Evolutionary conservation across 2,888 invertebrate genomes (phyloP), one percentile per base, ranked within the genome.

Genomic region (Melangyna quadrimaculata): DNA sequence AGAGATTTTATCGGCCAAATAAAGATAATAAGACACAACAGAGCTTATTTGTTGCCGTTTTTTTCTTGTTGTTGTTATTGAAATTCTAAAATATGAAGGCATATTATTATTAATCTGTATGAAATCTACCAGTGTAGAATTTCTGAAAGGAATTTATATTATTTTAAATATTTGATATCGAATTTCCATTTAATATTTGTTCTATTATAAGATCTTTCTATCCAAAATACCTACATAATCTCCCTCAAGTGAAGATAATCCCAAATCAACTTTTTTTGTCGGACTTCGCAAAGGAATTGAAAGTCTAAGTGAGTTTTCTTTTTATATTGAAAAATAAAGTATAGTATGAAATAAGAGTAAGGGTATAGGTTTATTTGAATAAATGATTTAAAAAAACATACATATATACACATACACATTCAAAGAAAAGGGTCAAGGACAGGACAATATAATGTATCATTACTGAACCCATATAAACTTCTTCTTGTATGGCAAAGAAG

Each of bases 231-330:
- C 14, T 22, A 14, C 9, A 1, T 29, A 17, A 12, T 17, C 17
- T 17, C 14, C 19, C 29, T 45, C 43, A 65, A 45, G 43, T 45
- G 63, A 45, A 45, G 9, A 45, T 65, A 65, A 45, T 65, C 29
- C 45, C 29, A 65, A 45, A 65, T 65, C 63, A 65, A n/a, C n/a
- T n/a, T n/a, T 27, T 63, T 63, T 32, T 48, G 2, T 10, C 7
- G n/a, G 29, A 65, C 17, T 29, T 65, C 63, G 17, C 63, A 65
- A 63, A 27, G 63, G 63, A 65, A 65, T 65, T 65, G 63, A 19
- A 29, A 65, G 12, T 32, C 19, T 17, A 7, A 45, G 45, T 29
- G 24, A n/a, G 40, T 19, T 61, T n/a, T 40, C 24, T 61, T 19
- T 61, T n/a, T 40, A 40, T 61, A 40, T 40, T n/a, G n/a, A 40